Base-by-base conservation (phyloP, 1,140 invertebrate species). In the Leptoteleia sp. region DNA sequence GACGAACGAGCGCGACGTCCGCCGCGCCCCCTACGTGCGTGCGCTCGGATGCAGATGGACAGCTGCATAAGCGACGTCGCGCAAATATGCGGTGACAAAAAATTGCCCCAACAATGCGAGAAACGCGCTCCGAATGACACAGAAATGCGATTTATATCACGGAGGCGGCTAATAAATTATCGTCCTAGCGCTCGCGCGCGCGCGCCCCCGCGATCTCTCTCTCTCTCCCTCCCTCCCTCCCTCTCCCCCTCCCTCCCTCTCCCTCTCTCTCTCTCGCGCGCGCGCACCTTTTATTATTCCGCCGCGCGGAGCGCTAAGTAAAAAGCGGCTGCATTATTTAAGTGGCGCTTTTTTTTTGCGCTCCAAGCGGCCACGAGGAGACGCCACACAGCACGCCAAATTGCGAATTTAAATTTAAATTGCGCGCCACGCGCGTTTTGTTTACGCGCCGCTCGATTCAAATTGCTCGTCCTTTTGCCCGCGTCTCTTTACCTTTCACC, bases 381-480 rank as follows among this genome's bases (percentile, higher is more conserved):
- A 4, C 19, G 12, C n/a, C 5, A 12, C 16, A 13, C 33, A 15
- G 16, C 8, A 19, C 15, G 17, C 40, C 1, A 31, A 55, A 16
- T 55, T 7, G 40, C 62, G 40, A 19, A 43, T 65, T 54, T 52
- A 79, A 83, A 85, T 85, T 85, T 80, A 71, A 67, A 38, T 71
- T 54, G 42, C 19, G 61, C 40, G 71, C 45, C 33, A 55, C 11
- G 15, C 31, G 25, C 19, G 19, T 15, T 61, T 61, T 47, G 31
- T 27, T 47, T 35, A n/a, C 11, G 57, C 31, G 42, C 19, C 57
- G 17, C 54, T 4, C 9, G 19, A 43, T 59, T 43, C 54, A 31
- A 45, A 45, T 59, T 45, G 54, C 15, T n/a, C n/a, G n/a, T n/a
- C n/a, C n/a, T n/a, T n/a, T n/a, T n/a, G n/a, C n/a, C n/a, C n/a